Percentiles rank a stretch among this genome's conserved stretches.
phyloP scores from a whole-genome alignment of 2,888 invertebrate species.

The Sesia apiformis region DNA sequence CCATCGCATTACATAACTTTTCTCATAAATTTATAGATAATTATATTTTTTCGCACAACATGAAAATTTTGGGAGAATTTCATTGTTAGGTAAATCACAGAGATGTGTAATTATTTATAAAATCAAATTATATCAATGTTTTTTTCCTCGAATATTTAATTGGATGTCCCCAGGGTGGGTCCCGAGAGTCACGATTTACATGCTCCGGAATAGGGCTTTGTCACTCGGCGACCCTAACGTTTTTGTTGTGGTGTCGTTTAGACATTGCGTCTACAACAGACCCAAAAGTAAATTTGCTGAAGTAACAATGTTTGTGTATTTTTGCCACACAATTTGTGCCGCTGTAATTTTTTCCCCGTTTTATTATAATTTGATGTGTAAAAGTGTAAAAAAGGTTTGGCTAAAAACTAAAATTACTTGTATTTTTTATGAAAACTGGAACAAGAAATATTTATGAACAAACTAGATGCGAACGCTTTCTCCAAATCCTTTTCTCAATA shows the following conservation, averaged over 20 bases:
- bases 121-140: background rate
- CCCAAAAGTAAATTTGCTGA: conserved; percentile 40
- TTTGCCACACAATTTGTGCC: conserved; percentile 18
- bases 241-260: conserved; percentile 38
- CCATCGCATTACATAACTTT: conserved; percentile 51
- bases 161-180: conserved; percentile 12
- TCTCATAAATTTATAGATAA: conserved; percentile 52
- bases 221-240: conserved; percentile 34
- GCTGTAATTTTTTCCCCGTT: background rate
- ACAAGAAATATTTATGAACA: no score
- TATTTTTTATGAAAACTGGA: no score
- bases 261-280: conserved; percentile 26
- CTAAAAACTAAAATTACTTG: no score
- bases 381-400: no score
- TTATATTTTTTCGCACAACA: conserved; percentile 9
- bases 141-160: conserved; percentile 2
- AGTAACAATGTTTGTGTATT: conserved; percentile 33
- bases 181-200: conserved; percentile 25
- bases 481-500: no score
- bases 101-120: background rate
- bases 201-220: conserved; percentile 33
- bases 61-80: background rate
- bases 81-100: background rate
- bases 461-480: no score
- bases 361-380: background rate